Evolutionary conservation across 2,888 invertebrate genomes (phyloP).

Genomic region (Hedychridium roseum): DNA sequence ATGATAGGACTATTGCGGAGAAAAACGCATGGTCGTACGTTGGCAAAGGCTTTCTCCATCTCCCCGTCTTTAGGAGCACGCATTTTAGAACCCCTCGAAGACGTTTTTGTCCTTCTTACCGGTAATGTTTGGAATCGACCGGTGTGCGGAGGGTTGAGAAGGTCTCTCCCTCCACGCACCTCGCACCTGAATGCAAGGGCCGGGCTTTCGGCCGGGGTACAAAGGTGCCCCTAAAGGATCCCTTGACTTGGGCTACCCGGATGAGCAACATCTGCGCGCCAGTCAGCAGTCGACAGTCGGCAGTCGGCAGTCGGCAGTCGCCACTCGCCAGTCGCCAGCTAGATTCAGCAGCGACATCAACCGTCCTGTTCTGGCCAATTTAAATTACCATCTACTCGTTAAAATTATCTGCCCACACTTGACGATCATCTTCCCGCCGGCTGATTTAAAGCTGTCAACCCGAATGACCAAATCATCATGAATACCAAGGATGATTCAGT

Average conservation of each 20-base stretch:
- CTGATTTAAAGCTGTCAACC: too few relatives aligned
- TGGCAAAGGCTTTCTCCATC: too few relatives aligned
- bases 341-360: constrained; percentile 51
- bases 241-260: constrained; percentile 54
- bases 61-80: too few relatives aligned
- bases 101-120: constrained; percentile 49
- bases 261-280: constrained; percentile 56
- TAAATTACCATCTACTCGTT: too few relatives aligned
- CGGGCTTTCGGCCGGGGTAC: constrained; percentile 42
- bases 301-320: too few relatives aligned
- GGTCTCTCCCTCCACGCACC: constrained; percentile 9
- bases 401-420: too few relatives aligned
- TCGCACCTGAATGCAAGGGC: constrained; percentile 47
- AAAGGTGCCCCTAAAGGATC: constrained; percentile 52
- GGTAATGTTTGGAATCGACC: constrained; percentile 11
- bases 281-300: too few relatives aligned
- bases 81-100: constrained; percentile 53
- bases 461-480: too few relatives aligned
- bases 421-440: too few relatives aligned
- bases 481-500: too few relatives aligned
- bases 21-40: too few relatives aligned
- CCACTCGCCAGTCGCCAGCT: constrained; percentile 53
- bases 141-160: not conserved
- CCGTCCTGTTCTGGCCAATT: constrained; percentile 11
- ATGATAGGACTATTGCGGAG: too few relatives aligned